Conservation (phyloP, 1,140 invertebrate genomes). For the Drosophila elegans region DNA sequence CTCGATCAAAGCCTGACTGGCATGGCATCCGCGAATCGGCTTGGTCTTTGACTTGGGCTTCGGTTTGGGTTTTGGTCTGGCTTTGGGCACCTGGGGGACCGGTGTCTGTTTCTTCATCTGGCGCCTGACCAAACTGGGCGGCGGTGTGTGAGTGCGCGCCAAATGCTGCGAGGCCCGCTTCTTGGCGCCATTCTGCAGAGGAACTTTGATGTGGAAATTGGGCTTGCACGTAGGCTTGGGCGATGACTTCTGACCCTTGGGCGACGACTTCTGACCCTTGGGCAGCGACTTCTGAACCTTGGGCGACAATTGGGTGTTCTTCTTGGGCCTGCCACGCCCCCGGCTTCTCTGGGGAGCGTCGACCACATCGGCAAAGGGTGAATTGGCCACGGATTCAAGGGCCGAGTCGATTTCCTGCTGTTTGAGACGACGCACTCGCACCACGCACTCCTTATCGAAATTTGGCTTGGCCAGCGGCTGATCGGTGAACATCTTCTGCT, state of each 20-base stretch:
- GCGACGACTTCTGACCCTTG: conserved; percentile 1
- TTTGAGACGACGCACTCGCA: conserved; percentile 3
- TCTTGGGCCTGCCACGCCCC: conserved; percentile 7
- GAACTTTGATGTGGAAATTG: conserved; percentile 47
- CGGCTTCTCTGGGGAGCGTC: background rate
- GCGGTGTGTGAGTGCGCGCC: conserved; percentile 34
- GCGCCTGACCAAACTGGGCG: conserved; percentile 12
- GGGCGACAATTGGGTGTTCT: background rate
- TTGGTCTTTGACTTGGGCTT: background rate
- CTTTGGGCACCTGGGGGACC: background rate
- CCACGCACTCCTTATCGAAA: background rate
- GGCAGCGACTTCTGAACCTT: conserved; percentile 21
- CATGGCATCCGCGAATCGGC: background rate
- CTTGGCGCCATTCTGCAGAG: conserved; percentile 30
- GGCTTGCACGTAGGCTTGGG: too few relatives aligned
- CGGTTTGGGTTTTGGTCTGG: background rate
- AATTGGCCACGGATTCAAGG: background rate
- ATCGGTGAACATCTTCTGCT: conserved; percentile 70
- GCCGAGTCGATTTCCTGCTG: conserved; percentile 6
- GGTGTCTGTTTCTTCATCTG: too few relatives aligned
- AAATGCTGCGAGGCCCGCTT: background rate
- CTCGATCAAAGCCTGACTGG: conserved; percentile 6
- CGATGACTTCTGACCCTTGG: conserved; percentile 17
- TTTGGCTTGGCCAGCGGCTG: background rate
- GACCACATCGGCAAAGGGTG: background rate